phyloP scores from a whole-genome alignment of 2,113 vertebrate species.

The Siniperca knerii region DNA sequence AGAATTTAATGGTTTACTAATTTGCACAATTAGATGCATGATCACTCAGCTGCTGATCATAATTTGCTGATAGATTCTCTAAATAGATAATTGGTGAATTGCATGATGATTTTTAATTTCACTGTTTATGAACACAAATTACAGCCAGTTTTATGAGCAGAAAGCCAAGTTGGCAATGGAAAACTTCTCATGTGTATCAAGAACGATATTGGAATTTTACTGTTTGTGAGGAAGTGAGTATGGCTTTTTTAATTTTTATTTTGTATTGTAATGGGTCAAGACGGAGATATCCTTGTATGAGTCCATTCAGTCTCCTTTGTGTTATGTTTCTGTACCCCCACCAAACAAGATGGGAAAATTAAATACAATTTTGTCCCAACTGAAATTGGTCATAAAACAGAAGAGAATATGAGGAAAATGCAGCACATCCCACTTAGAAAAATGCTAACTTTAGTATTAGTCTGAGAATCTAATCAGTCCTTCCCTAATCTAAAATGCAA shows the following conservation, averaged over 20 bases:
- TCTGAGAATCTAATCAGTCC: neutral
- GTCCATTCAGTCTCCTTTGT: neutral
- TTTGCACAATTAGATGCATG: slow-evolving; percentile 10
- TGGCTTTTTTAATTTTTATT: neutral
- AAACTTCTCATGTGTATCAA: slow-evolving; percentile 1
- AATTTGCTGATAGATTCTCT: neutral
- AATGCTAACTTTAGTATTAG: neutral
- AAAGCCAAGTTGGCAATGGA: neutral
- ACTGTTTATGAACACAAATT: slow-evolving; percentile 32
- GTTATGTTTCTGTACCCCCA: neutral
- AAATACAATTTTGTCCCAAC: neutral
- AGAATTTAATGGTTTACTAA: neutral
- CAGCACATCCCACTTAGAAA: neutral
- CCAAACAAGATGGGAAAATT: neutral
- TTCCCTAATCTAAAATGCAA: neutral
- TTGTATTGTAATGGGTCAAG: neutral
- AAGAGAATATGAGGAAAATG: neutral
- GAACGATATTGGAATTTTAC: slow-evolving; percentile 10
- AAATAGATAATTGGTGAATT: neutral
- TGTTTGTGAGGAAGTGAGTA: neutral
- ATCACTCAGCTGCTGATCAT: slow-evolving; percentile 14
- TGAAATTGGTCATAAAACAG: neutral
- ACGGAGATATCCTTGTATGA: neutral
- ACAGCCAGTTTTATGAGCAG: slow-evolving; percentile 5
- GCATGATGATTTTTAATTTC: slow-evolving; percentile 40